A percentile compares a stretch with the other conserved stretches of the same genome.
Evolutionary conservation across 2,888 invertebrate genomes (phyloP).

Genomic region (Blastobasis lacticolella): DNA sequence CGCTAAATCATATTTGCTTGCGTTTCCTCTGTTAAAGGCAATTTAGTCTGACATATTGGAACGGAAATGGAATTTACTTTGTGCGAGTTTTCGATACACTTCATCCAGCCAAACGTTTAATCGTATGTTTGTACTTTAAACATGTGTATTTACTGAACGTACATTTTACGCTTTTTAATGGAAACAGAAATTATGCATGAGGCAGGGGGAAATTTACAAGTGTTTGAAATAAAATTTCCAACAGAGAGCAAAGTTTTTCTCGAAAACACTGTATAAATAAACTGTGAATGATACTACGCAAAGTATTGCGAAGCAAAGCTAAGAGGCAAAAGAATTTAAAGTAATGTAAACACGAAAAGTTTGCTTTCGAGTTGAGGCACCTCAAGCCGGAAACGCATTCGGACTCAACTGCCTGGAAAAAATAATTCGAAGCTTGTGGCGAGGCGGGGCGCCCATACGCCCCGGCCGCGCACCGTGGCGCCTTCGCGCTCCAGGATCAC

Average conservation of each 20-base stretch:
- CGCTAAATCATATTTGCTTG: conserved; percentile 56
- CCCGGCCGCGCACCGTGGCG: conserved; percentile 12
- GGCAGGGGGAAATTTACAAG: conserved; percentile 1
- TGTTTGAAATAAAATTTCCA: conserved; percentile 1
- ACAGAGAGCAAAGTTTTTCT: conserved; percentile 27
- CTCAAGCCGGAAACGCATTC: conserved; percentile 66
- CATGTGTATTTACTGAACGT: neutral
- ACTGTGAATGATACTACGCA: conserved; percentile 47
- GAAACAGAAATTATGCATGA: neutral
- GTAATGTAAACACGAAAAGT: conserved; percentile 69
- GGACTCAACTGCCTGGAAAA: conserved; percentile 70
- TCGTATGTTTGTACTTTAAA: neutral
- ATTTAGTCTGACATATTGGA: conserved; percentile 49
- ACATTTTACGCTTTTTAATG: neutral
- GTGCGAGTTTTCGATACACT: conserved; percentile 28
- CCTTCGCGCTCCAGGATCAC: conserved; percentile 27
- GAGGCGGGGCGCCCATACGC: conserved; percentile 28
- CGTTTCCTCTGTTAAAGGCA: conserved; percentile 46
- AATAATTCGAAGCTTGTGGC: conserved; percentile 59
- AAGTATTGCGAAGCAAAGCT: conserved; percentile 55
- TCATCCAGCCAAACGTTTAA: conserved; percentile 1
- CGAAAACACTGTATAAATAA: conserved; percentile 38
- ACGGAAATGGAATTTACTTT: conserved; percentile 46
- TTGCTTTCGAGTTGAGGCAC: conserved; percentile 65
- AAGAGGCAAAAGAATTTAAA: conserved; percentile 64